phyloP scores from a whole-genome alignment of 2,888 invertebrate species.

The Parnassius glacialis region DNA sequence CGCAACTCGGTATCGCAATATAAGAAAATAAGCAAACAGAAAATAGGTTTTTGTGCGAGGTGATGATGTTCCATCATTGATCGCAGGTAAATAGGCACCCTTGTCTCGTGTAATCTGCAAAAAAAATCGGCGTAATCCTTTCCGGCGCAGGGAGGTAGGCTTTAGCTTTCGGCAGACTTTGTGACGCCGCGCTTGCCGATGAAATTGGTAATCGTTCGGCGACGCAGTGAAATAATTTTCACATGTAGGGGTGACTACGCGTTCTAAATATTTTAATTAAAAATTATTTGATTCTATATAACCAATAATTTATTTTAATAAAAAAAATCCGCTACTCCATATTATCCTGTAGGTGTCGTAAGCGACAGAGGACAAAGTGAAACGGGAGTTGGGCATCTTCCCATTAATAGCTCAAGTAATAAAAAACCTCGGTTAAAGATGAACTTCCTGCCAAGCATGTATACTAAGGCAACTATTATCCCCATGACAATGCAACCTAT shows the following conservation, averaged over 20 bases:
- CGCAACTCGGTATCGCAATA: conserved; percentile 5
- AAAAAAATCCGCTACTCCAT: too few species aligned
- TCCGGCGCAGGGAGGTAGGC: conserved; percentile 54
- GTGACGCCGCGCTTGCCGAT: conserved; percentile 60
- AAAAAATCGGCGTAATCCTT: conserved; percentile 72
- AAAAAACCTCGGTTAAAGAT: too few species aligned
- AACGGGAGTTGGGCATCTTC: too few species aligned
- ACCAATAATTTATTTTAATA: too few species aligned
- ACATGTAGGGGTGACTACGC: conserved; percentile 56
- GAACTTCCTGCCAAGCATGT: too few species aligned
- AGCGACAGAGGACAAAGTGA: too few species aligned
- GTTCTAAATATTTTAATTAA: background rate
- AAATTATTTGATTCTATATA: background rate
- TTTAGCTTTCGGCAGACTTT: conserved; percentile 71
- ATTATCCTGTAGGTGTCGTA: too few species aligned
- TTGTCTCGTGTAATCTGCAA: conserved; percentile 63
- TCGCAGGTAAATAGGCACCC: conserved; percentile 52
- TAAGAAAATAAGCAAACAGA: conserved; percentile 17
- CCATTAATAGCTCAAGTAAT: too few species aligned
- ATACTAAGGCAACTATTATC: too few species aligned
- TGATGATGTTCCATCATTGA: conserved; percentile 28
- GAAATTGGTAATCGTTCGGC: conserved; percentile 66
- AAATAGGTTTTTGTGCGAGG: conserved; percentile 23
- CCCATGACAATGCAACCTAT: too few species aligned
- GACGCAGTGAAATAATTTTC: conserved; percentile 49